Conservation (phyloP, 2,113 vertebrate genomes). For the Nothocercus julius region DNA sequence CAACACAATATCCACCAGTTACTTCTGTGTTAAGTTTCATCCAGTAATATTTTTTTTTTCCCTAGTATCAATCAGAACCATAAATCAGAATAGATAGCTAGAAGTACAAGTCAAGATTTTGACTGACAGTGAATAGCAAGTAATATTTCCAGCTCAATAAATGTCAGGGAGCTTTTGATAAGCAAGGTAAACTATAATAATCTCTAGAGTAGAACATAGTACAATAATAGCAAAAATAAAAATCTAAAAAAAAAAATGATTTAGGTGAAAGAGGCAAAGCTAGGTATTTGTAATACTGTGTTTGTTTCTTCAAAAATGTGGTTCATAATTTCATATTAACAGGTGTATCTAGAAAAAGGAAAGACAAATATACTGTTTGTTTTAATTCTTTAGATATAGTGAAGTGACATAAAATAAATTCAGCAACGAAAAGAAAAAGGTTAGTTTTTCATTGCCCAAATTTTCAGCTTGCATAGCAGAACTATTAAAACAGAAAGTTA, state of each 20-base stretch:
- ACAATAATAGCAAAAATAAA: neutral
- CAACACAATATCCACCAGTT: neutral
- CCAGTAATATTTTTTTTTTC: slow-evolving; percentile 6
- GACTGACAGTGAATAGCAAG: slow-evolving; percentile 62
- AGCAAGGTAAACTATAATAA: slow-evolving; percentile 61
- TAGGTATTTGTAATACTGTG: slow-evolving; percentile 17
- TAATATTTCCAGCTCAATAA: slow-evolving; percentile 66
- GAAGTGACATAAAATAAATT: neutral
- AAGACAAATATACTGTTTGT: neutral
- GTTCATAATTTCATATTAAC: neutral
- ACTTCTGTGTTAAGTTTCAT: slow-evolving; percentile 12
- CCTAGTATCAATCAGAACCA: slow-evolving; percentile 30
- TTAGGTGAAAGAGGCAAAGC: slow-evolving; percentile 16
- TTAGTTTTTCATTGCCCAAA: neutral
- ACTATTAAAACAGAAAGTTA: neutral
- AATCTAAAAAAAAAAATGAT: slow-evolving; percentile 22
- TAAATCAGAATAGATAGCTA: slow-evolving; percentile 35
- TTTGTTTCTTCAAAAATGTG: neutral
- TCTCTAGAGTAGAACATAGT: slow-evolving; percentile 33
- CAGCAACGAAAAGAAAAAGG: neutral
- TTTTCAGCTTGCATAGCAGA: neutral
- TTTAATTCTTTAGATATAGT: neutral
- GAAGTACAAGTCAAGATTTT: slow-evolving; percentile 48
- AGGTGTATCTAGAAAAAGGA: neutral
- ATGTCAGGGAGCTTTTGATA: slow-evolving; percentile 65